Evolutionary conservation across 2,888 invertebrate genomes (phyloP), one percentile per base, ranked within the genome.

Genomic region (Bellardia bayeri): DNA sequence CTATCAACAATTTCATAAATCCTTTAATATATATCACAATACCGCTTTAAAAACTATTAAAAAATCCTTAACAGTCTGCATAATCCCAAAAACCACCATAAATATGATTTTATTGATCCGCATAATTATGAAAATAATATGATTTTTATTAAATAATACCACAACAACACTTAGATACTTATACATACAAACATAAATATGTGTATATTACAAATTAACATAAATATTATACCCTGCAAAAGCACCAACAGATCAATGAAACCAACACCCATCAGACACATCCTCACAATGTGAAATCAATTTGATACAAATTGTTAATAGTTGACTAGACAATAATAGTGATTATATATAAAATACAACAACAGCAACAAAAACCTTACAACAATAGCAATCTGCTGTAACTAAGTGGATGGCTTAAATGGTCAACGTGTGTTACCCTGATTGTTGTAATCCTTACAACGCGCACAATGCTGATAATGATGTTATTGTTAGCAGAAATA

Each of bases 321-420:
- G 87, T 63, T 84, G 76, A 87, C 80, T 76, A 84, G 71, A 78
- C 87, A 87, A 79, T 83, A 66, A 71, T 71, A 69, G 80, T 80
- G 75, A 86, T 81, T 80, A 68, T 64, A 68, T 9, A 75, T 8
- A 33, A 51, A 71, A n/a, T 42, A 37, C 13, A 37, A 23, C 23
- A 0, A 23, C 23, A 23, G 1, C 4, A 45, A 13, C 0, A 11
- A 11, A 66, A 16, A 13, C 11, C 6, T 23, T 58, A 42, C 11
- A 61, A 30, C 33, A 49, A 61, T 33, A 69, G 2, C 61, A 71
- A 71, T 80, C 23, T 6, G 16, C 3, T 40, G 23, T 37, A 61
- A 51, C 23, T 40, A 80, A 80, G 37, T 71, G 61, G 37, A 61
- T 13, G 42, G 68, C 13, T 76, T 72, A 63, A 81, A 33, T 23